A percentile compares a stretch with the other conserved stretches of the same genome.
phyloP scores from a whole-genome alignment of 2,113 vertebrate genomes.

The Rhinolophus ferrumequinum region DNA sequence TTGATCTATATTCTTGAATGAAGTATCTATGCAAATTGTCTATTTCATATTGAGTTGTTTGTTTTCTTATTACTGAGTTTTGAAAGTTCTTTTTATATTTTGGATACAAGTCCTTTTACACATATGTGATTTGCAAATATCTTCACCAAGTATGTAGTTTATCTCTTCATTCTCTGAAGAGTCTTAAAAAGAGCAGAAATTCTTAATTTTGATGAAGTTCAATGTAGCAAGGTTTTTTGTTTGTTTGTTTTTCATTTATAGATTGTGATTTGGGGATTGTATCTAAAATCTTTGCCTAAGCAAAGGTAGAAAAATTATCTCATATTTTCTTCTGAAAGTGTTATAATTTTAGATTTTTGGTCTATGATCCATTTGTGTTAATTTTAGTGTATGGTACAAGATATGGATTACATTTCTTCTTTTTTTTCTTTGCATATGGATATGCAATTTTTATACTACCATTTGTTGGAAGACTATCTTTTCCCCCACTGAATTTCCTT shows the following conservation, averaged over 20 bases:
- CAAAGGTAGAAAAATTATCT: not conserved
- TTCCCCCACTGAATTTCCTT: not conserved
- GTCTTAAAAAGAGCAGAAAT: not conserved
- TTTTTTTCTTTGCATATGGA: not conserved
- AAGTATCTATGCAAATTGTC: not conserved
- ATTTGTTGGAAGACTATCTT: not conserved
- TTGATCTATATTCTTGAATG: not conserved
- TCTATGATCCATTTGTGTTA: not conserved
- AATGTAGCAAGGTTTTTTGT: not conserved
- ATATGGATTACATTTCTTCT: not conserved
- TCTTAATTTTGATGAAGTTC: not conserved
- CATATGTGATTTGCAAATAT: not conserved
- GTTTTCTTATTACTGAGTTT: not conserved
- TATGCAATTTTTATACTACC: not conserved
- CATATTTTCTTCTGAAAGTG: not conserved
- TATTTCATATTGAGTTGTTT: not conserved
- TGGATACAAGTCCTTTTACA: not conserved
- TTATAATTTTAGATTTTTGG: not conserved
- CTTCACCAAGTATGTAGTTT: not conserved
- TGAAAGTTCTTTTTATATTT: conserved; percentile 15
- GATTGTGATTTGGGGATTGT: not conserved
- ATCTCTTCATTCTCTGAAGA: not conserved
- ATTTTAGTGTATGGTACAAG: not conserved
- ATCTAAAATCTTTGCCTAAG: not conserved
- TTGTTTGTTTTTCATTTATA: not conserved